Conservation (phyloP, 2,113 vertebrate species). For the Oreochromis aureus region DNA sequence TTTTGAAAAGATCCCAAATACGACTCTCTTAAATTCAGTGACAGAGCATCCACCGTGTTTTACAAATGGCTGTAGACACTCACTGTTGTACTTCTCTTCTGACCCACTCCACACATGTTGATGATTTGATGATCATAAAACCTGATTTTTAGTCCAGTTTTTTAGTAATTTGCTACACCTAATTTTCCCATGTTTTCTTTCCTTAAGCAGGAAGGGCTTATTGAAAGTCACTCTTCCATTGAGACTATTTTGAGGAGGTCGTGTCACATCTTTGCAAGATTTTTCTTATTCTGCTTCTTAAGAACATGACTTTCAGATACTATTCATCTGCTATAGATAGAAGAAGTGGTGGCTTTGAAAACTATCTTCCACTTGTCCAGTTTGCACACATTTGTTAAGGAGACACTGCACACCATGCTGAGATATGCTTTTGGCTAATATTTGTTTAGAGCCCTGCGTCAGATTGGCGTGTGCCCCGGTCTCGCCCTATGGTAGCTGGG, state of each 20-base stretch:
- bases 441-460: background rate
- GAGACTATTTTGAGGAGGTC: background rate
- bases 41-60: background rate
- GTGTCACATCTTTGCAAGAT: background rate
- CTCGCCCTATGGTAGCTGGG: background rate
- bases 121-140: background rate
- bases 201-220: background rate
- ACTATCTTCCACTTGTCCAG: background rate
- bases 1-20: background rate
- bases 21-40: background rate
- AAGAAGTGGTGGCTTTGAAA: too few species aligned
- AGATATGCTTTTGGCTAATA: background rate
- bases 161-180: background rate
- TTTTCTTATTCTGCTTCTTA: background rate
- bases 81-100: background rate
- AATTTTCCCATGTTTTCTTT: rapidly evolving
- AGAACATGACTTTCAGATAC: background rate
- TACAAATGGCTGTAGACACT: background rate
- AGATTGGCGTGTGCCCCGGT: background rate
- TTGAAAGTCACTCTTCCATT: background rate
- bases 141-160: rapidly evolving
- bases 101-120: background rate
- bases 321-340: background rate
- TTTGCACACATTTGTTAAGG: background rate
- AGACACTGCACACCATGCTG: background rate